Conservation (phyloP, 2,113 vertebrate species). For the Hystrix brachyura region DNA sequence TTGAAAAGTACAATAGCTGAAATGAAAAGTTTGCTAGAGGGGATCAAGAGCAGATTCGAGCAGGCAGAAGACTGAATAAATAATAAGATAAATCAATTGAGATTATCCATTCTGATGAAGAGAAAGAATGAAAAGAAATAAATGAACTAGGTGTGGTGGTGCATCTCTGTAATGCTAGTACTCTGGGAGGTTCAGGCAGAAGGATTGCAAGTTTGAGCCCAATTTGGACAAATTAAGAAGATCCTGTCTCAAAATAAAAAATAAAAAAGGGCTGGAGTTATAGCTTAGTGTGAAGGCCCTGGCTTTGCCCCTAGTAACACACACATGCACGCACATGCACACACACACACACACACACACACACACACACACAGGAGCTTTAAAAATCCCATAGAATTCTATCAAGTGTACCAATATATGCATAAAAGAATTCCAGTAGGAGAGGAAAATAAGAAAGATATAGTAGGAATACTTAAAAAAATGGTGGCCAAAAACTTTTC, state of each 20-base stretch:
- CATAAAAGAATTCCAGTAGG: background rate
- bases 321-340: background rate
- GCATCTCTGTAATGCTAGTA: background rate
- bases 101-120: background rate
- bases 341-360: background rate
- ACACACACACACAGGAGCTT: background rate
- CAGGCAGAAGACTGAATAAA: background rate
- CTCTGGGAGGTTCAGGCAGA: background rate
- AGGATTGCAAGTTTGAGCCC: background rate
- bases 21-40: background rate
- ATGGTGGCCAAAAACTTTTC: background rate
- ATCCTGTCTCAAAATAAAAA: background rate
- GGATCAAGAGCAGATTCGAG: background rate
- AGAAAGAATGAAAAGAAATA: background rate
- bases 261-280: background rate
- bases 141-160: background rate
- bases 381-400: background rate
- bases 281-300: background rate
- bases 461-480: background rate
- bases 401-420: background rate
- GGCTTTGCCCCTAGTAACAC: background rate
- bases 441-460: background rate
- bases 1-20: background rate
- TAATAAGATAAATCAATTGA: background rate
- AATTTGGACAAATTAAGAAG: background rate